These are phyloP conservation scores for Pseudochirops cupreus DNA, from an alignment of 2,797 vertebrate genomes.

Conservation along the genomic window DNA sequence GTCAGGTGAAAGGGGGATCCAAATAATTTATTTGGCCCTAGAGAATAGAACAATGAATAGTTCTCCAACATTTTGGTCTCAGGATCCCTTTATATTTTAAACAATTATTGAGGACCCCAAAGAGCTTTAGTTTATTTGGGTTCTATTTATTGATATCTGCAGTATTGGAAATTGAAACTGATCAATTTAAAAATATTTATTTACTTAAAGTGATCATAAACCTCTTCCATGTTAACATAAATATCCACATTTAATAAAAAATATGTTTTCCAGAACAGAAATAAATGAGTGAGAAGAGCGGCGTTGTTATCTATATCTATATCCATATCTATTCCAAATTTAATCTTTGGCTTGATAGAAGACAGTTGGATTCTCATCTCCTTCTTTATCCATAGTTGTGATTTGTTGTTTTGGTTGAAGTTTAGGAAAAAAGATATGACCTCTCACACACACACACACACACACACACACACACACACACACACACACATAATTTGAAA, in stretches of 20 bases:
- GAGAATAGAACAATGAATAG: not conserved
- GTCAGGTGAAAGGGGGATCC: not conserved
- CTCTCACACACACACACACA: not conserved
- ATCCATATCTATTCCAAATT: not conserved
- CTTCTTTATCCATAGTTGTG: not conserved
- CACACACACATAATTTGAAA: too few species aligned
- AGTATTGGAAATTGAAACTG: not conserved
- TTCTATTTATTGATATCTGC: not conserved
- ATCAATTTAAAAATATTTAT: not conserved
- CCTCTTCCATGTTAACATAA: not conserved
- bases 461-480: not conserved
- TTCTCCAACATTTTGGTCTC: not conserved
- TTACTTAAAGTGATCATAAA: not conserved
- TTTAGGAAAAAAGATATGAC: not conserved
- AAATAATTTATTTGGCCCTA: not conserved
- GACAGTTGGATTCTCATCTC: not conserved
- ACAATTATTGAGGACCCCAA: not conserved
- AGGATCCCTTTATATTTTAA: not conserved
- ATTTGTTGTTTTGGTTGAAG: not conserved
- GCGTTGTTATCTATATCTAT: not conserved
- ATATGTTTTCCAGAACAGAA: not conserved
- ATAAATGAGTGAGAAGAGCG: not conserved
- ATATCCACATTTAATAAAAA: not conserved
- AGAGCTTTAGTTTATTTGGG: too few species aligned
- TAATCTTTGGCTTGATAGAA: not conserved